Conservation (phyloP, 1,140 invertebrate species). For the Asobara japonica region DNA sequence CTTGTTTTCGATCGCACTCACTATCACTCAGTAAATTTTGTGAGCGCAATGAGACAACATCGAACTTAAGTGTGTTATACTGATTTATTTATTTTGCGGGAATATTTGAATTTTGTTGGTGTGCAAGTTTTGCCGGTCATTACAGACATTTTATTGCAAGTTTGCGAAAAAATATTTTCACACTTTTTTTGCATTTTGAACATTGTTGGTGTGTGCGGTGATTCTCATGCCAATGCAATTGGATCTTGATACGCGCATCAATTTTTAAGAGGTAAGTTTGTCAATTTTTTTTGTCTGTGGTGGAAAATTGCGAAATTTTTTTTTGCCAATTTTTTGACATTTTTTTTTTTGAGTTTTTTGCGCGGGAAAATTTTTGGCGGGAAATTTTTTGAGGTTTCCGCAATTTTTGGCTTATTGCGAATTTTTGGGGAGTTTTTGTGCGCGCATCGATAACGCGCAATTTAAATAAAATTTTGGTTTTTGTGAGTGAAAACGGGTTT, state of each 20-base stretch:
- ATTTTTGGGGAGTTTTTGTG: too few relatives aligned
- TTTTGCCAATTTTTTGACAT: too few relatives aligned
- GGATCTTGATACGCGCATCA: background rate
- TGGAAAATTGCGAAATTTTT: too few relatives aligned
- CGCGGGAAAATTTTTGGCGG: too few relatives aligned
- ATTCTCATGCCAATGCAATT: background rate
- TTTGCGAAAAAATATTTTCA: background rate
- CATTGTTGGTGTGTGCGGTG: background rate
- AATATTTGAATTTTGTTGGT: too few relatives aligned
- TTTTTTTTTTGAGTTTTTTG: background rate
- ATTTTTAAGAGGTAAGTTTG: background rate
- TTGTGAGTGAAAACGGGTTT: too few relatives aligned
- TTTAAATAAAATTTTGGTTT: too few relatives aligned
- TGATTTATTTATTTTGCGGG: background rate
- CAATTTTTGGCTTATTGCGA: too few relatives aligned
- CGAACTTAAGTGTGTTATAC: background rate
- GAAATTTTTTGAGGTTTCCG: too few relatives aligned
- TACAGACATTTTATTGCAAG: too few relatives aligned
- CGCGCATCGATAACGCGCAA: too few relatives aligned
- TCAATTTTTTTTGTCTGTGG: background rate
- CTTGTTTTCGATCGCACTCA: conserved; percentile 27
- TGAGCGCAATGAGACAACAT: conserved; percentile 17
- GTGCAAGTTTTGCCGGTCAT: too few relatives aligned
- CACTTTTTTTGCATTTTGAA: background rate
- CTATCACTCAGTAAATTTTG: conserved; percentile 23